Conservation (phyloP, 2,113 vertebrate species). For the Chionodraco myersi region DNA sequence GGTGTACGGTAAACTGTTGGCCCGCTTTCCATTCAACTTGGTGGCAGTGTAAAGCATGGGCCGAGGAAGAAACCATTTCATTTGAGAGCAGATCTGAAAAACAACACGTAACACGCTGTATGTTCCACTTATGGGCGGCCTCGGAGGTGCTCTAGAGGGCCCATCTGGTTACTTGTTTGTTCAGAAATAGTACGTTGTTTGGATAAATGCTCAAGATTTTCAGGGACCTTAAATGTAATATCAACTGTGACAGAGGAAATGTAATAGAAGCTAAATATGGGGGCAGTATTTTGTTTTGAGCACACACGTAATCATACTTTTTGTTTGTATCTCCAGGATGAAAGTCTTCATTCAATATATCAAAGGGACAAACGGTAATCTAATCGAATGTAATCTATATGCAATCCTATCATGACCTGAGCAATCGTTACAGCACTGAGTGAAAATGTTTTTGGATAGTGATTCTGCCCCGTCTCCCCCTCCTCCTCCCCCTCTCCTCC, state of each 20-base stretch:
- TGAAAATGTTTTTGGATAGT: conserved; percentile 66
- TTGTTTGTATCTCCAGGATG: neutral
- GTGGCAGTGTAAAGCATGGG: too few species aligned
- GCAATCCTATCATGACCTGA: conserved; percentile 30
- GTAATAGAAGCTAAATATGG: neutral
- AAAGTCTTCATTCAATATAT: neutral
- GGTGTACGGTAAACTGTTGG: too few species aligned
- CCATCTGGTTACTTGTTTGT: neutral
- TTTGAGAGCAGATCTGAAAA: too few species aligned
- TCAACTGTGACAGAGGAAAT: neutral
- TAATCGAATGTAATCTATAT: conserved; percentile 29
- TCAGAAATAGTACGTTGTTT: neutral
- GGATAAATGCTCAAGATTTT: neutral
- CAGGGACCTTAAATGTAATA: neutral
- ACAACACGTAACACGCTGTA: too few species aligned
- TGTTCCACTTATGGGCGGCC: too few species aligned
- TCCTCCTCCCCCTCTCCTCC: conserved; percentile 28
- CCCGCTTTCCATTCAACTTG: too few species aligned
- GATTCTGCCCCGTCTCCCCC: conserved; percentile 45
- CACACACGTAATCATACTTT: neutral
- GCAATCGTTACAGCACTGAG: conserved; percentile 36
- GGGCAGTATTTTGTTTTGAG: neutral
- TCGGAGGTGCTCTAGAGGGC: too few species aligned
- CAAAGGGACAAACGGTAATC: neutral
- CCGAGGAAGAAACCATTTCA: too few species aligned